Evolutionary conservation across 2,888 invertebrate species (phyloP).

Genomic region (Perizoma flavofasciatum): DNA sequence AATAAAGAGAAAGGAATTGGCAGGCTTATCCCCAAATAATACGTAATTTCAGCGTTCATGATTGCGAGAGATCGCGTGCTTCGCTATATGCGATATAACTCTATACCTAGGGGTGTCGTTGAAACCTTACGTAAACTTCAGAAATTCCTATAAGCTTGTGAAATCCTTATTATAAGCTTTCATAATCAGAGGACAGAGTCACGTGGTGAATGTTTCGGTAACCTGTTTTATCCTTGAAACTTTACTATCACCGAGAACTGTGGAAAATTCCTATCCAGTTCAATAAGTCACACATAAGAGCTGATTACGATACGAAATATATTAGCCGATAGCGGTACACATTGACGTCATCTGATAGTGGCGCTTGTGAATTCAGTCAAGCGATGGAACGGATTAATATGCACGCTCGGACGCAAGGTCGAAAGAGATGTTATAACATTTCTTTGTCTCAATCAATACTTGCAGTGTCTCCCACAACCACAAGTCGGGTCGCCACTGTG

Average conservation of each 20-base stretch:
- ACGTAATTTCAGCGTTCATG: too few species aligned
- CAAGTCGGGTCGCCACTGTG: neutral
- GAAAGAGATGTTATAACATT: constrained; percentile 26
- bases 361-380: constrained; percentile 28
- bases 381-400: constrained; percentile 29
- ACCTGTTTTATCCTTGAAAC: constrained; percentile 17
- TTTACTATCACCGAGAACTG: constrained; percentile 15
- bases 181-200: neutral
- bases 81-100: too few species aligned
- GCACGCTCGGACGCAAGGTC: constrained; percentile 31
- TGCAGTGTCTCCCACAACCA: neutral
- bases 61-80: too few species aligned
- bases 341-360: constrained; percentile 40
- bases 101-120: neutral
- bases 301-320: constrained; percentile 31
- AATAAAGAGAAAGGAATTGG: too few species aligned
- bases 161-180: constrained; percentile 1
- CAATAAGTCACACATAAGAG: constrained; percentile 28
- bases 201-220: constrained; percentile 6
- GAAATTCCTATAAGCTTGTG: neutral
- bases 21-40: too few species aligned
- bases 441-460: constrained; percentile 14
- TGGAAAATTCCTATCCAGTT: constrained; percentile 31
- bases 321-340: constrained; percentile 29
- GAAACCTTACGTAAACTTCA: constrained; percentile 5